Evolutionary conservation across 1,140 invertebrate genomes (phyloP).

Genomic region (Drosophila santomea): DNA sequence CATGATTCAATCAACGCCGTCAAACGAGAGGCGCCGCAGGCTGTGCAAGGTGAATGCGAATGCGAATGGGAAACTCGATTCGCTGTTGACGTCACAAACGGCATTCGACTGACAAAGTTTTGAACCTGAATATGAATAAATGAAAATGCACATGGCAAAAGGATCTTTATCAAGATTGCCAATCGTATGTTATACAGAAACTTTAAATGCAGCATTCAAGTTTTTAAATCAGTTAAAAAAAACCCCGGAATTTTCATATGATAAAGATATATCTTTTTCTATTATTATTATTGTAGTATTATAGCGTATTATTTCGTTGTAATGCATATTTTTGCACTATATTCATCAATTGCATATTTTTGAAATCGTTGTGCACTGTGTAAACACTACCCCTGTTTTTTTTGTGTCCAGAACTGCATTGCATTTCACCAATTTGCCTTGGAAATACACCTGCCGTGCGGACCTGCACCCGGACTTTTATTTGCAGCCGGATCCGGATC

Average conservation of each 20-base stretch:
- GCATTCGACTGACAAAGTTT: constrained; percentile 57
- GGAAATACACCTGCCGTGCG: background rate
- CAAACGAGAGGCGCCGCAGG: constrained; percentile 30
- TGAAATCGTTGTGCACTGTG: background rate
- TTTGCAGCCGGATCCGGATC: constrained; percentile 11
- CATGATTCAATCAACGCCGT: constrained; percentile 46
- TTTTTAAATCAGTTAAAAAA: too few species aligned
- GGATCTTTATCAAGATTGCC: background rate
- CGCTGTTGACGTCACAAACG: constrained; percentile 67
- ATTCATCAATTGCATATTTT: background rate
- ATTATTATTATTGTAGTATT: too few species aligned
- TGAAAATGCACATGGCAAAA: constrained; percentile 13
- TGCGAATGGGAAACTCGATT: constrained; percentile 24
- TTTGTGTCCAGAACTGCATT: too few species aligned
- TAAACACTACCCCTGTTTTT: background rate
- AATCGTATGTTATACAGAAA: background rate
- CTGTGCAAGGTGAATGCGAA: constrained; percentile 30
- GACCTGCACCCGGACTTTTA: constrained; percentile 5
- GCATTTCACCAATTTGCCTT: constrained; percentile 3
- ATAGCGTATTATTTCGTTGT: too few species aligned
- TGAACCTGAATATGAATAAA: constrained; percentile 26
- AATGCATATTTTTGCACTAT: too few species aligned
- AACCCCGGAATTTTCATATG: too few species aligned
- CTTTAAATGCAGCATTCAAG: too few species aligned
- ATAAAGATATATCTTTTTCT: too few species aligned